Evolutionary conservation across 2,113 vertebrate species (phyloP).

Genomic region (Chaetorhynchus papuensis): DNA sequence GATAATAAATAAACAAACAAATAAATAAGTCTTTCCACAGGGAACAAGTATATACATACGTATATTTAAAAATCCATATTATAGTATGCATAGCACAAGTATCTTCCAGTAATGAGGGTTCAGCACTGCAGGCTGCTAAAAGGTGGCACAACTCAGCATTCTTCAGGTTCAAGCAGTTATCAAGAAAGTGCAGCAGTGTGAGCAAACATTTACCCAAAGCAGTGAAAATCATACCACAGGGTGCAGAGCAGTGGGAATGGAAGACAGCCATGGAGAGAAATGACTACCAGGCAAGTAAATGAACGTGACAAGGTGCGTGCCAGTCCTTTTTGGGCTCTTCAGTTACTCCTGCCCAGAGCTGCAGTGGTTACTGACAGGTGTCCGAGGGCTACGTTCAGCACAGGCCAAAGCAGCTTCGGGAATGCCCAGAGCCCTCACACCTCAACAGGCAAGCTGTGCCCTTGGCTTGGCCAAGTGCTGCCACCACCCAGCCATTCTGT

Average conservation of each 20-base stretch:
- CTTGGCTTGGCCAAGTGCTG: background rate
- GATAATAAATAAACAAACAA: background rate
- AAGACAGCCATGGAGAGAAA: conserved; percentile 8
- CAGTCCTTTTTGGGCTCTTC: background rate
- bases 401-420: background rate
- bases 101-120: background rate
- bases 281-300: background rate
- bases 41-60: background rate
- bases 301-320: background rate
- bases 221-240: background rate
- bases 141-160: background rate
- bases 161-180: background rate
- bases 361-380: background rate
- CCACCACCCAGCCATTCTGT: background rate
- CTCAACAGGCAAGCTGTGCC: background rate
- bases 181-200: background rate
- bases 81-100: background rate
- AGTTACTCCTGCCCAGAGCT: background rate
- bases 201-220: conserved; percentile 11
- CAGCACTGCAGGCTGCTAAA: background rate
- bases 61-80: background rate
- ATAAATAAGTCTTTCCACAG: background rate
- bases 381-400: background rate
- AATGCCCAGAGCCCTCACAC: background rate
- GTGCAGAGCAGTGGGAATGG: conserved; percentile 25